Evolutionary conservation across 2,888 invertebrate genomes (phyloP).

Genomic region (Apamea crenata): DNA sequence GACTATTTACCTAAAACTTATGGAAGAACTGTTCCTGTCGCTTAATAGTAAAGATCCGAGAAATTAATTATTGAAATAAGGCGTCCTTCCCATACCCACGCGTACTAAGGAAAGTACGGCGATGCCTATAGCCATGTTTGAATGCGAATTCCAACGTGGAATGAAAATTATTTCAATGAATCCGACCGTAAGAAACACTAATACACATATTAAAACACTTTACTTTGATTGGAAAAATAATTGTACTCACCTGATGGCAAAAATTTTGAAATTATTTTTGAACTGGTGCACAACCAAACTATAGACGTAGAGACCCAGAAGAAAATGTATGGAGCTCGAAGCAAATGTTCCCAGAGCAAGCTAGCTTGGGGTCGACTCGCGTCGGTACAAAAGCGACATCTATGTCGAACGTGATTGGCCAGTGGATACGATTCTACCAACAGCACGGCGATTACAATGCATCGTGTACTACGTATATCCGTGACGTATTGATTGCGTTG

Average conservation of each 20-base stretch:
- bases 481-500: slow-evolving; percentile 76
- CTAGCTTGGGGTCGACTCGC: slow-evolving; percentile 89
- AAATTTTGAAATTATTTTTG: slow-evolving; percentile 90
- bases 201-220: slow-evolving; percentile 80
- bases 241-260: slow-evolving; percentile 90
- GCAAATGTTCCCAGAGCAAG: slow-evolving; percentile 89
- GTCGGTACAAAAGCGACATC: slow-evolving; percentile 87
- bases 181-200: slow-evolving; percentile 77
- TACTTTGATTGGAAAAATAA: slow-evolving; percentile 82
- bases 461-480: slow-evolving; percentile 89
- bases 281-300: slow-evolving; percentile 90
- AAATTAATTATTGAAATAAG: slow-evolving; percentile 89
- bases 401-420: slow-evolving; percentile 84
- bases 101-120: slow-evolving; percentile 88
- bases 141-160: slow-evolving; percentile 90
- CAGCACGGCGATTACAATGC: slow-evolving; percentile 72
- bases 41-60: slow-evolving; percentile 88
- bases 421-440: slow-evolving; percentile 81
- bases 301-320: slow-evolving; percentile 90
- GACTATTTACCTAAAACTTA: slow-evolving; percentile 84
- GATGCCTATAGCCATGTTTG: slow-evolving; percentile 90
- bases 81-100: slow-evolving; percentile 89
- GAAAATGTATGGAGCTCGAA: slow-evolving; percentile 91
- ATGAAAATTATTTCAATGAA: slow-evolving; percentile 81
- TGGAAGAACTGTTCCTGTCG: slow-evolving; percentile 88